These are phyloP conservation scores for Psilanteris sp. DNA, from an alignment of 1,140 invertebrate species.

Conservation along the genomic window DNA sequence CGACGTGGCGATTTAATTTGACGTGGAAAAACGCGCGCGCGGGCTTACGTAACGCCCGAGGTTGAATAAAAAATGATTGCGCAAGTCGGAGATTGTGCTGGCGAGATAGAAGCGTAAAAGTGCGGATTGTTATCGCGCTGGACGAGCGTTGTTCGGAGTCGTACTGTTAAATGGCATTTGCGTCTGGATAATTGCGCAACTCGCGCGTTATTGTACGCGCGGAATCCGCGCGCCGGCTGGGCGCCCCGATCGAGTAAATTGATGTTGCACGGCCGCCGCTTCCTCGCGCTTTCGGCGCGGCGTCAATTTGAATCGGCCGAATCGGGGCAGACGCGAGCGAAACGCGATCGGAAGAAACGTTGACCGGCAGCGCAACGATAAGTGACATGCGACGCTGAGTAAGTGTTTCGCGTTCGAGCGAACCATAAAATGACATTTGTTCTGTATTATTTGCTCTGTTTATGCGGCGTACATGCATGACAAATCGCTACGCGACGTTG, in stretches of 20 bases:
- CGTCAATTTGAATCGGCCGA: no score
- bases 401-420: conserved; percentile 12
- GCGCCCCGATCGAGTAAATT: no score
- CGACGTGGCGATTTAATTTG: no score
- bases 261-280: no score
- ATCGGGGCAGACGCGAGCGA: no score
- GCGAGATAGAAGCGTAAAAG: conserved; percentile 51
- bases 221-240: conserved; percentile 32
- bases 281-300: no score
- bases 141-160: conserved; percentile 35
- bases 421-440: conserved; percentile 23
- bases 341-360: no score
- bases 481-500: conserved; percentile 16
- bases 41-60: no score
- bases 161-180: conserved; percentile 58
- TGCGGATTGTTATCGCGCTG: conserved; percentile 47
- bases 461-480: conserved; percentile 8
- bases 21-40: conserved; percentile 29
- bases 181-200: conserved; percentile 51
- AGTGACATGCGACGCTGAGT: conserved; percentile 14
- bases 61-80: conserved; percentile 39
- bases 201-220: conserved; percentile 48
- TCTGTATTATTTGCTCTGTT: conserved; percentile 15
- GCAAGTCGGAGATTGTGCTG: conserved; percentile 44
- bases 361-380: conserved; percentile 8